Evolutionary conservation across 2,113 vertebrate genomes (phyloP), one percentile per base, ranked within the genome.

Genomic region (Rhizomys pruinosus): DNA sequence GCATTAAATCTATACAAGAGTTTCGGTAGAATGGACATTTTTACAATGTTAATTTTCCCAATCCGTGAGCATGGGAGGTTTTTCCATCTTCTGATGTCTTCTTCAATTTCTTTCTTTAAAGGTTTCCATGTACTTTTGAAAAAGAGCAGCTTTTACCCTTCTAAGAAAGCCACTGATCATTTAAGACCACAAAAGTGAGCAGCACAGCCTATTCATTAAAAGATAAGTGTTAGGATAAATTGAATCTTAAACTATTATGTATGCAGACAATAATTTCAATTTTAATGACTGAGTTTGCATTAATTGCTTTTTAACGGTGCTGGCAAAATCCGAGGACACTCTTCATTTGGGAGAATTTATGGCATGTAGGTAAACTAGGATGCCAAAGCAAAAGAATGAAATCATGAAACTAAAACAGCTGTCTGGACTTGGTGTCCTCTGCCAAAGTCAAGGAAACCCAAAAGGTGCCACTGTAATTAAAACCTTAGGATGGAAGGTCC

Each of bases 241-340:
- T 84, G 73, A 87, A 90, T 95, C 69, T 87, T 92, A 92, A 91
- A 47, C 25, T 88, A 44, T 57, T 63, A 84, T 88, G 71, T 84
- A 84, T 27, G 25, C 78, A 64, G 63, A 89, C n/a, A 68, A 89
- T 79, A 79, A 87, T 42, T 80, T 84, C 19, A 10, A 76, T 66
- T 77, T 73, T 59, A 95, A 80, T 84, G 29, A 95, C 81, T 23
- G 23, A 64, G 32, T 94, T 11, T 90, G 44, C 44, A 92, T 84
- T 95, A 42, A 94, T 80, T 77, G 86, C 91, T 90, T 94, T 91
- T 64, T 77, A 87, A 52, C 8, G 7, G 42, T 47, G 74, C 74
- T 91, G 80, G 59, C 86, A 80, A 86, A 71, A 61, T 44, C 22
- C 68, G 12, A 84, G 57, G 68, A 82, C 44, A 32, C 27, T 71